Conservation (phyloP, 2,113 vertebrate genomes). For the Brachyistius frenatus region DNA sequence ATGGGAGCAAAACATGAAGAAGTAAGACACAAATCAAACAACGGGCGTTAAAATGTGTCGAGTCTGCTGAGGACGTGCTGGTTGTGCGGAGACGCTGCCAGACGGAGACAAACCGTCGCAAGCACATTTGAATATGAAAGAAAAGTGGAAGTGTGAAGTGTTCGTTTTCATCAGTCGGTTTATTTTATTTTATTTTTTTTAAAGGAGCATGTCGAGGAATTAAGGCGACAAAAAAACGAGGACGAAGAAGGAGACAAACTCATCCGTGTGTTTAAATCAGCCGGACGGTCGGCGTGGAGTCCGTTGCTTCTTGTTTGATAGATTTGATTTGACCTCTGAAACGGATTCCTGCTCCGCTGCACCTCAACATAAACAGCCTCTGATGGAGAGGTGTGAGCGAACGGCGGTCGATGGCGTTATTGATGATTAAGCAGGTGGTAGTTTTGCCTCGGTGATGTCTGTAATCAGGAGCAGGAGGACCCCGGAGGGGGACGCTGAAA, state of each 20-base stretch:
- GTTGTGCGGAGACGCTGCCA: not conserved
- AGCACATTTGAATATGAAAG: conserved; percentile 38
- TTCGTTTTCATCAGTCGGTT: conserved; percentile 3
- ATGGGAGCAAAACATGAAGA: conserved; percentile 24
- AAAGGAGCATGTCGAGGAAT: not conserved
- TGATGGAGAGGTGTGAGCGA: not conserved
- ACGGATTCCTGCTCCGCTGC: not conserved
- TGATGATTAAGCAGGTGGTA: conserved; percentile 39
- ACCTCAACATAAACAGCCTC: conserved; percentile 3
- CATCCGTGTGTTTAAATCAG: not conserved
- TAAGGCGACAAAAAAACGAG: not conserved
- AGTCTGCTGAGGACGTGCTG: conserved; percentile 29
- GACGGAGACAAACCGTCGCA: not conserved
- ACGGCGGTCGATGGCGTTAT: not conserved
- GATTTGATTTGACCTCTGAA: too few relatives aligned
- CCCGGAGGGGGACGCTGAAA: conserved; percentile 7
- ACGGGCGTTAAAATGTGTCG: conserved; percentile 12
- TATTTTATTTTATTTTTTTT: not conserved
- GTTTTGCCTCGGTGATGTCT: conserved; percentile 38
- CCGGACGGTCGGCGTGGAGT: too few relatives aligned
- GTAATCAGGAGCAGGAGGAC: conserved; percentile 37
- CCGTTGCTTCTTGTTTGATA: not conserved
- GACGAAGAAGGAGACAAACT: conserved; percentile 13
- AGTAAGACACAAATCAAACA: conserved; percentile 49
- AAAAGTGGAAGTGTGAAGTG: conserved; percentile 22